Conservation (phyloP, 2,888 invertebrate species). For the Ophion costatus region DNA sequence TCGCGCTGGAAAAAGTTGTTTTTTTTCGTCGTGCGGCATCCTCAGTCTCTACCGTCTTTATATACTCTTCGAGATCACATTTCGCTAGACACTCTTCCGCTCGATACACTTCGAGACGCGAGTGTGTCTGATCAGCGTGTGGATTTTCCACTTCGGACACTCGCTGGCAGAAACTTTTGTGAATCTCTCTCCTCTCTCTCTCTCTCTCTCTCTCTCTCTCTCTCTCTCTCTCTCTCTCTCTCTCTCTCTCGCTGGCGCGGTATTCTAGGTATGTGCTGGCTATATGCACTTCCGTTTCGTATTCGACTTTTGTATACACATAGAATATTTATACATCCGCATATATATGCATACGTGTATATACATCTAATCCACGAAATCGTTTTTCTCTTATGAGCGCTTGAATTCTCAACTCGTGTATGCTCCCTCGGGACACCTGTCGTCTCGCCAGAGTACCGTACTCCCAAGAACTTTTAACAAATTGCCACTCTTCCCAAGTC, state of each 20-base stretch:
- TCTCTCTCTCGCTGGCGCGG: not conserved
- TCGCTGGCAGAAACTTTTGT: not conserved
- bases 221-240: too few relatives aligned
- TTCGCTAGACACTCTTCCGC: not conserved
- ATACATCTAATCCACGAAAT: conserved; percentile 33
- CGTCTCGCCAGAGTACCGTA: conserved; percentile 48
- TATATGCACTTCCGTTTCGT: conserved; percentile 43
- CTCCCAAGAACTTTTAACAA: conserved; percentile 63
- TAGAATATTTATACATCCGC: conserved; percentile 3
- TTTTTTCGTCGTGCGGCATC: not conserved
- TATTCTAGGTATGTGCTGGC: conserved; percentile 17
- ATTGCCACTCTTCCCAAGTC: conserved; percentile 64
- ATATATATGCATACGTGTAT: not conserved
- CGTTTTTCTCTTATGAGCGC: conserved; percentile 45
- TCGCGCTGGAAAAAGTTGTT: not conserved
- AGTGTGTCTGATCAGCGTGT: conserved; percentile 23
- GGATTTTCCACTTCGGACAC: conserved; percentile 40
- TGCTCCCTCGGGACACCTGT: conserved; percentile 61
- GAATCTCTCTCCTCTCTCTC: not conserved
- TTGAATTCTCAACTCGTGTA: conserved; percentile 36
- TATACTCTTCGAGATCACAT: conserved; percentile 9
- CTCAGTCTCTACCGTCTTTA: not conserved
- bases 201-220: too few relatives aligned
- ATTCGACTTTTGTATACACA: conserved; percentile 13
- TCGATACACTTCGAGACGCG: not conserved